Conservation (phyloP, 53 echinoderm and acorn worm genomes). For the Apostichopus leukothele region DNA sequence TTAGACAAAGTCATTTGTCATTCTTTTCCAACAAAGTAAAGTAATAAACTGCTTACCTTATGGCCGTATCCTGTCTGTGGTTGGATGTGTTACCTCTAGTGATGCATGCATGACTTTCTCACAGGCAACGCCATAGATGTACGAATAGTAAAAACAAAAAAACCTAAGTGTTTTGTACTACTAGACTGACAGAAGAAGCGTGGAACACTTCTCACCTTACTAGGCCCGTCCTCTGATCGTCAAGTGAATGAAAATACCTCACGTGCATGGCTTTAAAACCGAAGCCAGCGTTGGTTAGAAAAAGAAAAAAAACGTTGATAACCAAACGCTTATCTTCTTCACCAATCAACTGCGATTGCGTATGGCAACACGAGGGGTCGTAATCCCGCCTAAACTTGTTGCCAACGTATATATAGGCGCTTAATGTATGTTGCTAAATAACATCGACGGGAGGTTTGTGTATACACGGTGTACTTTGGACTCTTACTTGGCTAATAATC, state of each 20-base stretch:
- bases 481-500: slow-evolving; percentile 4
- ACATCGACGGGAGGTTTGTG: neutral
- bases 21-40: neutral
- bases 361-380: neutral
- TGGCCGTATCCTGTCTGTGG: neutral
- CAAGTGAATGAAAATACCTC: neutral
- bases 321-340: neutral
- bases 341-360: neutral
- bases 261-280: neutral
- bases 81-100: neutral
- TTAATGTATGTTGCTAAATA: neutral
- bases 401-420: neutral
- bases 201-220: no score
- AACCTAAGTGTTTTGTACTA: no score
- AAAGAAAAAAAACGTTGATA: neutral
- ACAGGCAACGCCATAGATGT: no score
- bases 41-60: neutral
- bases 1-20: neutral
- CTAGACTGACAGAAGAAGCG: no score
- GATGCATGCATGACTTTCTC: no score
- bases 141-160: no score
- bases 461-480: slow-evolving; percentile 33
- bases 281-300: neutral
- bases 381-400: slow-evolving; percentile 37
- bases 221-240: neutral